Percentiles rank a stretch among this genome's conserved stretches.
Conservation (phyloP, 1,140 invertebrate genomes). For the Epicauta chinensis region DNA sequence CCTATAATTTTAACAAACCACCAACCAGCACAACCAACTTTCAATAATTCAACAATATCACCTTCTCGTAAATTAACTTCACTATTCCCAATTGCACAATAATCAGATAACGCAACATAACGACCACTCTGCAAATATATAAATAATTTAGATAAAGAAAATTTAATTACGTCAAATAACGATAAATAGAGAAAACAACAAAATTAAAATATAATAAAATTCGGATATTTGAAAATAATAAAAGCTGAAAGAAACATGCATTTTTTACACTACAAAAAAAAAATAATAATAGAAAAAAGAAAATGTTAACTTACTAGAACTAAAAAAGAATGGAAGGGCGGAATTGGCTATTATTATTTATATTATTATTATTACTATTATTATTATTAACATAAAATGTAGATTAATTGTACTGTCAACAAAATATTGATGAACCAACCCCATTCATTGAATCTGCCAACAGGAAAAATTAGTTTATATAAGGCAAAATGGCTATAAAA, state of each 20-base stretch:
- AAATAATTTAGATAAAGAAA: not conserved
- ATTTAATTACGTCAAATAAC: not conserved
- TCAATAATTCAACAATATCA: conserved; percentile 78
- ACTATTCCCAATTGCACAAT: conserved; percentile 78
- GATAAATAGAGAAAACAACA: no score
- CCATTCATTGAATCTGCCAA: conserved; percentile 51
- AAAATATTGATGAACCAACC: conserved; percentile 46
- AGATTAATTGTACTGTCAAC: conserved; percentile 51
- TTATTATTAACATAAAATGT: conserved; percentile 51
- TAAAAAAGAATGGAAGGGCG: conserved; percentile 24
- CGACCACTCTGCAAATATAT: conserved; percentile 52
- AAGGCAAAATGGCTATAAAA: not conserved
- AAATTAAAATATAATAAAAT: no score
- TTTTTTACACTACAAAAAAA: conserved; percentile 7
- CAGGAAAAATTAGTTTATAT: conserved; percentile 25
- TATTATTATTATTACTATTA: no score
- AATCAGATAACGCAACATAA: conserved; percentile 84
- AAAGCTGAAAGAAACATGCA: no score
- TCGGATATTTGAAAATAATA: no score
- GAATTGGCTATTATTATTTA: conserved; percentile 49
- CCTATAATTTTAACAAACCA: conserved; percentile 85
- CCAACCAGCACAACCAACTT: conserved; percentile 92
- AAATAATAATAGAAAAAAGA: conserved; percentile 14
- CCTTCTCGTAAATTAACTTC: conserved; percentile 86
- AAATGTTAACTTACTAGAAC: conserved; percentile 28